phyloP scores from a whole-genome alignment of 2,888 invertebrate genomes.

The Heliconius ethilla region DNA sequence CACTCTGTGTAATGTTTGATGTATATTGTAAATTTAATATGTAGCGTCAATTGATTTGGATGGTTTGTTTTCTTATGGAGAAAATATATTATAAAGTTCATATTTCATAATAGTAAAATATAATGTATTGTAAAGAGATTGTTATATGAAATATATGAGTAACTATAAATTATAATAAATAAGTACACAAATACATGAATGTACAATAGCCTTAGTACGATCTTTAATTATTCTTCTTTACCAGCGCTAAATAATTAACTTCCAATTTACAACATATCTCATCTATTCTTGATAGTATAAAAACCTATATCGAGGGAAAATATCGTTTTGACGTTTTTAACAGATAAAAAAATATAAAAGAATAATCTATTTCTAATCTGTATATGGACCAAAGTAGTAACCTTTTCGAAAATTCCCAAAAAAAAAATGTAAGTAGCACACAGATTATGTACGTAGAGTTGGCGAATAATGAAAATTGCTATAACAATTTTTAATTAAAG shows the following conservation, averaged over 20 bases:
- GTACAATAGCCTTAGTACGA: conserved; percentile 6
- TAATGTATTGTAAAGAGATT: conserved; percentile 23
- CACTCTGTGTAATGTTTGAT: conserved; percentile 12
- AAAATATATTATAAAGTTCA: not conserved
- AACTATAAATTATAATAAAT: conserved; percentile 1
- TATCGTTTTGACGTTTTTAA: conserved; percentile 48
- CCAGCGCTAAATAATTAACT: conserved; percentile 20
- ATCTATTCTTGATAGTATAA: conserved; percentile 41
- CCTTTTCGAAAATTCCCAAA: conserved; percentile 6
- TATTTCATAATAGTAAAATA: conserved; percentile 10
- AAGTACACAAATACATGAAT: conserved; percentile 5
- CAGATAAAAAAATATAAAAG: conserved; percentile 24
- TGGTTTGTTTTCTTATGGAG: not conserved
- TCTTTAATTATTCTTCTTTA: conserved; percentile 17
- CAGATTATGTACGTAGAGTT: conserved; percentile 3
- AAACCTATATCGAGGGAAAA: conserved; percentile 35
- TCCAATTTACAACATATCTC: conserved; percentile 37
- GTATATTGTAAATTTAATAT: conserved; percentile 10
- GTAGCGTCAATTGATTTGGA: conserved; percentile 4
- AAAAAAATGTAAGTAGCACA: not conserved
- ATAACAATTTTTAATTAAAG: not conserved
- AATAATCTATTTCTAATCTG: conserved; percentile 33
- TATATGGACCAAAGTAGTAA: conserved; percentile 38
- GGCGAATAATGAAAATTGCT: not conserved
- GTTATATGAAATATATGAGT: conserved; percentile 14